Conservation (phyloP, 2,888 invertebrate species). For the Molanna angustata region DNA sequence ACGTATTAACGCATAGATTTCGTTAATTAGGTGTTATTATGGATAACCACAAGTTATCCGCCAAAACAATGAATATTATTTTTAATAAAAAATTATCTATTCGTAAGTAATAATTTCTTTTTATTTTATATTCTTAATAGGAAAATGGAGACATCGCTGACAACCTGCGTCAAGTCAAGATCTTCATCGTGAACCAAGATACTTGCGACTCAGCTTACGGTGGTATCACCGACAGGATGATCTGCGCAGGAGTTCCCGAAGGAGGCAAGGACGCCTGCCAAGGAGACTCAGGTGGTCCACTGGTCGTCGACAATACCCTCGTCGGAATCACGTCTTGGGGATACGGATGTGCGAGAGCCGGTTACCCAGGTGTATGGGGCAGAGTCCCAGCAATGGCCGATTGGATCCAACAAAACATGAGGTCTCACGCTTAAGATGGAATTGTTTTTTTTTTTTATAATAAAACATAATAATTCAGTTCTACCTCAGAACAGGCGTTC, state of each 20-base stretch:
- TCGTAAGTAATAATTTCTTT: neutral
- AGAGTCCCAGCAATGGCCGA: conserved; percentile 41
- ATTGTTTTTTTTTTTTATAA: too few species aligned
- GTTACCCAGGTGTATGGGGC: conserved; percentile 58
- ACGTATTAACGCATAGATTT: too few species aligned
- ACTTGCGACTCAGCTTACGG: conserved; percentile 9
- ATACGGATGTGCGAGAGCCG: conserved; percentile 52
- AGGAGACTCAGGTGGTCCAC: conserved; percentile 61
- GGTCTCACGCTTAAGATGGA: too few species aligned
- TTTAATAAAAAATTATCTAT: neutral
- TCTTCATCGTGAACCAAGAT: conserved; percentile 16
- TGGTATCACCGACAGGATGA: conserved; percentile 43
- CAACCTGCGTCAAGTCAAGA: neutral
- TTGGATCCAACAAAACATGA: neutral
- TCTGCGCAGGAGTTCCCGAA: conserved; percentile 45
- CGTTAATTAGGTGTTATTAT: too few species aligned
- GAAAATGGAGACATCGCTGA: neutral
- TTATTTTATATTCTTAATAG: conserved; percentile 7
- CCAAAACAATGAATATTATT: neutral
- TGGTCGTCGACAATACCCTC: conserved; percentile 47
- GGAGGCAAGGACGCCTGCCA: conserved; percentile 49
- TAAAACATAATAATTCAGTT: too few species aligned
- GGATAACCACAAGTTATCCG: too few species aligned
- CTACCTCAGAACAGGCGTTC: too few species aligned
- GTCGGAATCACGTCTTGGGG: conserved; percentile 60